These are phyloP conservation scores for Lophura nycthemera DNA, from an alignment of 2,113 vertebrate species.

Conservation along the genomic window DNA sequence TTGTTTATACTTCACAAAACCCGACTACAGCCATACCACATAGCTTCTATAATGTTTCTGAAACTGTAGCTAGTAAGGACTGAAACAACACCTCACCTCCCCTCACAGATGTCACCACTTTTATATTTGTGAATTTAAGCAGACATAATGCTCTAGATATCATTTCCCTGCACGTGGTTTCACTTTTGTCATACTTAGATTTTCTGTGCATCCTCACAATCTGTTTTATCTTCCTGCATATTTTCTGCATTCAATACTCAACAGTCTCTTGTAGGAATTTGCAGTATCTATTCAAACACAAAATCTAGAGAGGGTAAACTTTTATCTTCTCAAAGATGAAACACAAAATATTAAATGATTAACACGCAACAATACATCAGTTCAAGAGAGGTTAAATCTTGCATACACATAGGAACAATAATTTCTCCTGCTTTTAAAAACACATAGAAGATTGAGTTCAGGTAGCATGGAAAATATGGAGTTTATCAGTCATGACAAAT, in stretches of 20 bases:
- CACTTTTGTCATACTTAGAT: not conserved
- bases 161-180: not conserved
- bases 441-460: not conserved
- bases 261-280: not conserved
- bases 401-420: accelerated
- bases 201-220: not conserved
- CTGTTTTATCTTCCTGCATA: not conserved
- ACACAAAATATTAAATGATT: not conserved
- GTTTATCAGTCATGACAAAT: not conserved
- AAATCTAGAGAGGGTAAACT: not conserved
- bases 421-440: not conserved
- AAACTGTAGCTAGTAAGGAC: not conserved
- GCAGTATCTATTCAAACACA: not conserved
- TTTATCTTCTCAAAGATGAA: not conserved
- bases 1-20: not conserved
- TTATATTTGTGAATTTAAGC: not conserved
- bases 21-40: not conserved
- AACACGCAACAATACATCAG: not conserved
- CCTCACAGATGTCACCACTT: not conserved
- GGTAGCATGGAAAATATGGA: not conserved
- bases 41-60: not conserved
- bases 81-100: not conserved
- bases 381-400: not conserved
- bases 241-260: not conserved
- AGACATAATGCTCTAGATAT: not conserved